Evolutionary conservation across 2,888 invertebrate genomes (phyloP), one percentile per base, ranked within the genome.

Genomic region (Agonopterix arenella): DNA sequence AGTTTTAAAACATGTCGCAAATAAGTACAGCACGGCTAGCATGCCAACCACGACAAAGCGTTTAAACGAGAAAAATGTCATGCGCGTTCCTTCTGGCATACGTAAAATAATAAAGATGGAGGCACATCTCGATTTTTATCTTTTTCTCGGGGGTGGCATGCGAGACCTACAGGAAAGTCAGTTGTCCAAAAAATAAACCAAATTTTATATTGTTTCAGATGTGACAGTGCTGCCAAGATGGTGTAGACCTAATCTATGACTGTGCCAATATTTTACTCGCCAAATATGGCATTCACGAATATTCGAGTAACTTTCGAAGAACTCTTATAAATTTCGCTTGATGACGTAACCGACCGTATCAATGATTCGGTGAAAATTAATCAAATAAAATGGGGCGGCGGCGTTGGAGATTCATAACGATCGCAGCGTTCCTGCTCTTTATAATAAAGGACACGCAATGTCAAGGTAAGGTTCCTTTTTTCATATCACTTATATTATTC

Each of bases 311-410:
- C 67, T 70, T 65, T 67, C 61, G 52, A 66, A 60, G 62, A 62
- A 61, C 62, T 66, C 51, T 72, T 68, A 63, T 73, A 68, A 72
- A 61, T 58, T 61, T 57, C 50, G 58, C 50, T 58, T 58, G 57
- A 52, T 62, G 56, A 55, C 55, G 57, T 57, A 54, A 59, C 54
- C 59, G 57, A 59, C 61, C 57, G 62, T 68, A 68, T 81, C 77
- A 71, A 88, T 86, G 86, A 73, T 70, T 79, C 76, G 84, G 80
- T 86, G 84, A 88, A 74, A 80, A 63, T 69, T 60, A 70, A 65
- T 64, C 47, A 58, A 64, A 65, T 56, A 84, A 70, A 68, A 89
- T 89, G 88, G 84, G 80, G 59, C 77, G 88, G 59, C 79, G 84
- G 67, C 88, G 89, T 57, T 88, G 89, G 88, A 80, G 84, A 68